Evolutionary conservation across 2,797 vertebrate species (phyloP).

Genomic region (Mycteria americana): DNA sequence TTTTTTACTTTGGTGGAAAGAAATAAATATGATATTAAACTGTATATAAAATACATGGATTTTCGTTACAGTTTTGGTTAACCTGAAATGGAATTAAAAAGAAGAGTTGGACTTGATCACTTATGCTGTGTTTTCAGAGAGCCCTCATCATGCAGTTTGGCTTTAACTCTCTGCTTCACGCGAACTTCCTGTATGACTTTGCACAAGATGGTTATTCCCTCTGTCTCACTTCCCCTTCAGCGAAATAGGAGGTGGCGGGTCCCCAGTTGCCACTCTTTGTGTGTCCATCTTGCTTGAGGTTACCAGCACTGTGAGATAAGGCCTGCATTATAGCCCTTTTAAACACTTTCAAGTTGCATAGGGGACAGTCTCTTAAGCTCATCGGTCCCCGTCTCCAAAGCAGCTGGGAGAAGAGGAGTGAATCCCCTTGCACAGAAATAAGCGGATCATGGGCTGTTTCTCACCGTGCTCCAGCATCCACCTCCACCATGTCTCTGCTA

Average conservation of each 20-base stretch:
- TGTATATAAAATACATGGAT: neutral
- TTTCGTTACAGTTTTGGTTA: neutral
- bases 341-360: neutral
- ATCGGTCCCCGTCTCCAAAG: neutral
- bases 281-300: neutral
- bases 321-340: neutral
- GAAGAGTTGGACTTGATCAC: neutral
- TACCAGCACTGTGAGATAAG: neutral
- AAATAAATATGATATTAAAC: neutral
- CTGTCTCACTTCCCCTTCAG: neutral
- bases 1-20: neutral
- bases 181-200: neutral
- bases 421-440: neutral
- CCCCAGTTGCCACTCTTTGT: neutral
- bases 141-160: neutral
- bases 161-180: neutral
- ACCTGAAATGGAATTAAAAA: neutral
- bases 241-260: neutral
- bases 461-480: neutral
- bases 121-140: neutral
- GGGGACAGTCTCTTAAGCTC: neutral
- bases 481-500: neutral
- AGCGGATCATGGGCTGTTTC: accelerated
- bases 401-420: neutral
- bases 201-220: neutral